Evolutionary conservation across 2,113 vertebrate genomes (phyloP).

Genomic region (Eulemur macaco): DNA sequence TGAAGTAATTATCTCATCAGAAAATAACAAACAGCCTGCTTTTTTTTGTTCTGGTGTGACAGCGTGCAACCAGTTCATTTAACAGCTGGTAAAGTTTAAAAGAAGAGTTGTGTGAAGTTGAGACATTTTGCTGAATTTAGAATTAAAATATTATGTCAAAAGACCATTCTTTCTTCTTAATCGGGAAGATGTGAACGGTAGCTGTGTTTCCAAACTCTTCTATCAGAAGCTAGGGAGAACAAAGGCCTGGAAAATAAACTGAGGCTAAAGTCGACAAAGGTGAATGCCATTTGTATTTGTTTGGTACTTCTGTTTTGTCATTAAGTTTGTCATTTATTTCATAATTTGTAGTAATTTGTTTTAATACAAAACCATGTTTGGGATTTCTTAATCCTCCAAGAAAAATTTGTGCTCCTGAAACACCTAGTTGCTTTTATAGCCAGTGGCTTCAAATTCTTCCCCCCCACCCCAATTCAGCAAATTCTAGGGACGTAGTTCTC

Average conservation of each 20-base stretch:
- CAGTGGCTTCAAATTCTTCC: not conserved
- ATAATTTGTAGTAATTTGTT: not conserved
- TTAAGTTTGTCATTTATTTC: not conserved
- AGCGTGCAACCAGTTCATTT: not conserved
- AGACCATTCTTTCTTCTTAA: not conserved
- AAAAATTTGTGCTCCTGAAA: not conserved
- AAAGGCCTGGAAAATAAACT: not conserved
- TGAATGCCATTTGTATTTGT: not conserved
- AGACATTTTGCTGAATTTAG: not conserved
- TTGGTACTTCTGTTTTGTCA: not conserved
- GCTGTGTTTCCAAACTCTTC: not conserved
- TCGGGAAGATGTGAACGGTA: not conserved
- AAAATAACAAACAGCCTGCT: not conserved
- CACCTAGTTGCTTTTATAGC: not conserved
- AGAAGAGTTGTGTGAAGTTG: not conserved
- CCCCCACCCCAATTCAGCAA: not conserved
- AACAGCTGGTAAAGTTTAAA: not conserved
- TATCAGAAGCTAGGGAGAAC: not conserved
- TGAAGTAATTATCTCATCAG: not conserved
- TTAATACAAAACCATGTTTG: not conserved
- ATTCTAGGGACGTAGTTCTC: not conserved
- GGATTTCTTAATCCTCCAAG: not conserved
- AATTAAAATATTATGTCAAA: constrained; percentile 8
- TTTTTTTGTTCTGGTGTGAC: not conserved
- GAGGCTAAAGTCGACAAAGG: not conserved